Evolutionary conservation across 2,797 vertebrate genomes (phyloP).

Genomic region (Microchirus variegatus): DNA sequence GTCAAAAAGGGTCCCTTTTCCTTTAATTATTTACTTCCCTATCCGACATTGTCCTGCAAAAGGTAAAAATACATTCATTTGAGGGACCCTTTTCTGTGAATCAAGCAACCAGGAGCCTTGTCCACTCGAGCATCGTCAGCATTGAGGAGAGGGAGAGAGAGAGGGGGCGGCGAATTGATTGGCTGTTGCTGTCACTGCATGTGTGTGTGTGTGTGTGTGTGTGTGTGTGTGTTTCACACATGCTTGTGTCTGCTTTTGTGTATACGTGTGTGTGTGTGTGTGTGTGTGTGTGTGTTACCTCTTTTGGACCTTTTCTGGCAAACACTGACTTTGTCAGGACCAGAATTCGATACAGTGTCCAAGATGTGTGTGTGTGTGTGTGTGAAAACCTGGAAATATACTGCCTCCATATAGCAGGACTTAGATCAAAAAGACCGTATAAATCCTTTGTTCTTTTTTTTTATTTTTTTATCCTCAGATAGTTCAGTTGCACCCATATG

Average conservation of each 20-base stretch:
- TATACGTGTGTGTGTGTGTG: constrained; percentile 9
- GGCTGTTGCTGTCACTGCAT: constrained; percentile 60
- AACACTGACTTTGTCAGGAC: too few species aligned
- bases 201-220: constrained; percentile 4
- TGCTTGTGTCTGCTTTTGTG: constrained; percentile 24
- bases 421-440: constrained; percentile 65
- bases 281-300: too few species aligned
- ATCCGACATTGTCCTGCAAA: constrained; percentile 90
- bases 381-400: constrained; percentile 59
- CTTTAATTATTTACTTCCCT: constrained; percentile 91
- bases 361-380: constrained; percentile 16
- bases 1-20: constrained; percentile 89
- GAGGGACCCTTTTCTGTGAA: constrained; percentile 86
- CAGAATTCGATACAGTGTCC: too few species aligned
- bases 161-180: constrained; percentile 70
- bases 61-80: constrained; percentile 88
- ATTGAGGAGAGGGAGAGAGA: constrained; percentile 69
- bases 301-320: too few species aligned
- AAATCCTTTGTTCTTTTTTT: constrained; percentile 67
- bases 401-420: constrained; percentile 57
- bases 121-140: constrained; percentile 85
- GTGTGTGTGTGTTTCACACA: neutral
- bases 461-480: constrained; percentile 70
- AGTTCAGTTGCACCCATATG: constrained; percentile 62
- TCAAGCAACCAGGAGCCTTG: constrained; percentile 79